Evolutionary conservation across 30 jellyfish, hydroid and myxozoan genomes (phyloP).

Genomic region (Cassiopea xamachana): DNA sequence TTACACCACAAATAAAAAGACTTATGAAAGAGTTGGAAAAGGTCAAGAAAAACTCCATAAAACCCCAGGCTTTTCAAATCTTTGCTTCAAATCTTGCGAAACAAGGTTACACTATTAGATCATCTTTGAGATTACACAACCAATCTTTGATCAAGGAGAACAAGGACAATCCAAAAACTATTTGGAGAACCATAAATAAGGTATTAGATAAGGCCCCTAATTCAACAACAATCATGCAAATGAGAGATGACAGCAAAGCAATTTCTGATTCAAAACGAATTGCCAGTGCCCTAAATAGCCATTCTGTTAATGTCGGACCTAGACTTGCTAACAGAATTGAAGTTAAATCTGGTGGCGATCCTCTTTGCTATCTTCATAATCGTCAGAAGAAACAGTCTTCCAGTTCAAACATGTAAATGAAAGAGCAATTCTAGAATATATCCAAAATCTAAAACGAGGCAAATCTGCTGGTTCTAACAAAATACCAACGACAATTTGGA

Average conservation of each 20-base stretch:
- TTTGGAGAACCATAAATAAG: neutral
- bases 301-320: neutral
- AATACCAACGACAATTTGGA: neutral
- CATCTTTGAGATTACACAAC: neutral
- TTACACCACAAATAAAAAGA: conserved; percentile 22
- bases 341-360: too few relatives aligned
- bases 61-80: neutral
- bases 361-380: too few relatives aligned
- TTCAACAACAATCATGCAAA: too few relatives aligned
- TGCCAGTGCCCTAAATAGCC: neutral
- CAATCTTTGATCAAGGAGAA: too few relatives aligned
- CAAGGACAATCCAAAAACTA: neutral
- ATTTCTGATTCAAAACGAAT: neutral
- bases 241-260: neutral
- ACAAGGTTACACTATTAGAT: too few relatives aligned
- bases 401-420: too few relatives aligned
- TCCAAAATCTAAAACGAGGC: neutral
- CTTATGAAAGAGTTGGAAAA: conserved; percentile 45
- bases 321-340: too few relatives aligned
- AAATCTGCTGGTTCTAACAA: too few relatives aligned
- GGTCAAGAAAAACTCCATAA: conserved; percentile 22
- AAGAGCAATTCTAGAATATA: neutral
- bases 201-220: too few relatives aligned
- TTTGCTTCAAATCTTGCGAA: too few relatives aligned
- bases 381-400: neutral